Evolutionary conservation across 2,797 vertebrate species (phyloP).

Genomic region (Pachyuromys duprasi): DNA sequence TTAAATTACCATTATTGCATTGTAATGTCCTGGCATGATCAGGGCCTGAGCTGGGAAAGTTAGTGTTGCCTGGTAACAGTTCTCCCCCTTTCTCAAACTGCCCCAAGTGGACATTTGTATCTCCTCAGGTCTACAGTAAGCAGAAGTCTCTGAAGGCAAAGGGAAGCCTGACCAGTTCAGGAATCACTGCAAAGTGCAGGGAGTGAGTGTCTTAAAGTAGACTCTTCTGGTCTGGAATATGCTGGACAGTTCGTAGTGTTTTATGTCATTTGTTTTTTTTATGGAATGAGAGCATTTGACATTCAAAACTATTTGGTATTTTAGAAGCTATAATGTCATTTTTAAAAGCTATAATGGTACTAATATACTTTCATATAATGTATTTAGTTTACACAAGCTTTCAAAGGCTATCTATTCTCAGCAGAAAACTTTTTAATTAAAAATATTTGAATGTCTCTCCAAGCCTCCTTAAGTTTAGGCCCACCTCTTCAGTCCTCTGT

Average conservation of each 20-base stretch:
- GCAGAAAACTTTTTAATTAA: conserved; percentile 74
- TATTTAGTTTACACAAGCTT: conserved; percentile 65
- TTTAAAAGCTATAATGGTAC: conserved; percentile 50
- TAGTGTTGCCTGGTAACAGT: conserved; percentile 45
- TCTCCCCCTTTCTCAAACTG: conserved; percentile 57
- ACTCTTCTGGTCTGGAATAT: conserved; percentile 18
- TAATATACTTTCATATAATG: conserved; percentile 57
- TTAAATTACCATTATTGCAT: conserved; percentile 84
- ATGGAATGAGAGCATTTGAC: not conserved
- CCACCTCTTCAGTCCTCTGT: not conserved
- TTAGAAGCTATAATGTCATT: conserved; percentile 65
- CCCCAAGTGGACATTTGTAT: not conserved
- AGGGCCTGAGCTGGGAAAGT: conserved; percentile 73
- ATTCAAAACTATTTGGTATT: conserved; percentile 70
- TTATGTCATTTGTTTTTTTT: not conserved
- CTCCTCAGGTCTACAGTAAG: not conserved
- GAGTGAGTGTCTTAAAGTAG: not conserved
- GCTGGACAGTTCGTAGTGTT: not conserved
- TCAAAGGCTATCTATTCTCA: conserved; percentile 60
- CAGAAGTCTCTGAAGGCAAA: not conserved
- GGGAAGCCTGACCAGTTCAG: not conserved
- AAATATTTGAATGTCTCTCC: conserved; percentile 56
- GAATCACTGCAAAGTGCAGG: not conserved
- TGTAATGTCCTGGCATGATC: conserved; percentile 73
- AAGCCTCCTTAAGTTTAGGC: conserved; percentile 58